phyloP scores from a whole-genome alignment of 2,888 invertebrate species.

The Mesorhabditis sp. region DNA sequence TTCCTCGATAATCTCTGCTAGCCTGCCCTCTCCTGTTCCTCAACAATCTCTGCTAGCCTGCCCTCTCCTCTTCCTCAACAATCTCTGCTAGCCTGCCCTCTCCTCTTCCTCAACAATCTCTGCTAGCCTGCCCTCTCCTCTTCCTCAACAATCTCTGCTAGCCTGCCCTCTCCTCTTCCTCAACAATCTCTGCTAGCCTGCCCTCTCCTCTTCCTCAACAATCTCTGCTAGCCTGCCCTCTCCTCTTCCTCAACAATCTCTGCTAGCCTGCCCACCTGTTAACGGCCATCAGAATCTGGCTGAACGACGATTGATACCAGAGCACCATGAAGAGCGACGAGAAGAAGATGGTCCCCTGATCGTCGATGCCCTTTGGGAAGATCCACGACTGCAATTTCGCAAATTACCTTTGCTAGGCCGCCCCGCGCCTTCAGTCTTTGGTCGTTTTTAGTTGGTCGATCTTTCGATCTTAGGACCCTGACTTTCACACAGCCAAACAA shows the following conservation, averaged over 20 bases:
- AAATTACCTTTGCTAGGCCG: not conserved
- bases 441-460: not conserved
- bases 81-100: not conserved
- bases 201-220: not conserved
- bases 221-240: not conserved
- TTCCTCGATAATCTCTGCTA: no score
- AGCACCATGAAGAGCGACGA: slow-evolving; percentile 30
- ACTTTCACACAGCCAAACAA: not conserved
- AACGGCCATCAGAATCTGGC: slow-evolving; percentile 31
- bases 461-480: not conserved
- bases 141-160: no score
- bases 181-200: not conserved
- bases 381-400: slow-evolving; percentile 18
- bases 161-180: not conserved
- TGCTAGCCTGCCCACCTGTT: slow-evolving; percentile 14
- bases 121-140: not conserved
- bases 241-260: not conserved
- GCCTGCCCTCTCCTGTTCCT: not conserved
- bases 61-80: not conserved
- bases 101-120: not conserved
- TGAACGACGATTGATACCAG: slow-evolving; percentile 32
- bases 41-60: not conserved
- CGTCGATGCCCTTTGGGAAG: slow-evolving; percentile 16
- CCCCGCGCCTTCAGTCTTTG: not conserved
- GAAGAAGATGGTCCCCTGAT: slow-evolving; percentile 15